Evolutionary conservation across 1,140 invertebrate genomes (phyloP).

Genomic region (Dermatophagoides farinae): DNA sequence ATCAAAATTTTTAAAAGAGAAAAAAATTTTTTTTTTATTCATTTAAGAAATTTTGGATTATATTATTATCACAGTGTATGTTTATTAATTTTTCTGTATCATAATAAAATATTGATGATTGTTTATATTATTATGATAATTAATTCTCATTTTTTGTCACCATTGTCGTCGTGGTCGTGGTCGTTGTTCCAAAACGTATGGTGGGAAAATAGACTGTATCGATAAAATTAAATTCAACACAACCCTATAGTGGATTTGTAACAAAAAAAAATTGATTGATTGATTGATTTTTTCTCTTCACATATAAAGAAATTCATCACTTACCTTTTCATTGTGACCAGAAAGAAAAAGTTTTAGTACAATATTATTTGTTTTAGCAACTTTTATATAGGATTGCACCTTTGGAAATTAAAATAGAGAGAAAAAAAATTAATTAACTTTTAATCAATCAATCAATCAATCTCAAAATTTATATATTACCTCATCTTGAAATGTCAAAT

Average conservation of each 20-base stretch:
- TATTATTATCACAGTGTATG: no score
- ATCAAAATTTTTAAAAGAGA: no score
- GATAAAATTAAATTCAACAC: slow-evolving; percentile 66
- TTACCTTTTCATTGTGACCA: slow-evolving; percentile 52
- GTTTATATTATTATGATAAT: no score
- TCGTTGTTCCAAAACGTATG: slow-evolving; percentile 34
- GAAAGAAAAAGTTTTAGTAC: slow-evolving; percentile 73
- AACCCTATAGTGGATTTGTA: slow-evolving; percentile 30
- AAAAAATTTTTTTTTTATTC: no score
- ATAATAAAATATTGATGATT: no score
- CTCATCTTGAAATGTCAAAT: not conserved
- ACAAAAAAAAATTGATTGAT: slow-evolving; percentile 16
- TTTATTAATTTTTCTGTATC: no score
- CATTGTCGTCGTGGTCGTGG: not conserved
- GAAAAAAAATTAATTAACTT: not conserved
- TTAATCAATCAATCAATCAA: not conserved
- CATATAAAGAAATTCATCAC: slow-evolving; percentile 1
- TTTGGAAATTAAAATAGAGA: slow-evolving; percentile 25
- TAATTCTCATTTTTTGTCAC: no score
- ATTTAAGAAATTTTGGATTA: no score
- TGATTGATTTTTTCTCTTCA: not conserved
- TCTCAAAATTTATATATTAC: no score
- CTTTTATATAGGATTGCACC: slow-evolving; percentile 58
- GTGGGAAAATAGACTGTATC: slow-evolving; percentile 71
- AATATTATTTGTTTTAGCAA: slow-evolving; percentile 82